A percentile compares a stretch with the other conserved stretches of the same genome.
Conservation (phyloP, 2,888 invertebrate species). For the Luperina nickerlii region DNA sequence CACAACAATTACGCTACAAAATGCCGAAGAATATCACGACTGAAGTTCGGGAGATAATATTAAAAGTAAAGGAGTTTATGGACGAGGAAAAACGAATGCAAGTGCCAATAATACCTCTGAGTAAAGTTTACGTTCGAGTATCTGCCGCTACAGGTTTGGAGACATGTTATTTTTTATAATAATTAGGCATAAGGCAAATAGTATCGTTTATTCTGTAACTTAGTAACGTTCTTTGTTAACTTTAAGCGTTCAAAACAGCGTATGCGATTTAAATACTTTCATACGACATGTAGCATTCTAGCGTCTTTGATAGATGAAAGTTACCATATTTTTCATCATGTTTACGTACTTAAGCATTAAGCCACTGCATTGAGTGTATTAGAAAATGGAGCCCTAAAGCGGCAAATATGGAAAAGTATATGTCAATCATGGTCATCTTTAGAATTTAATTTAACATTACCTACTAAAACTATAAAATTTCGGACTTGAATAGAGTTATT, state of each 20-base stretch:
- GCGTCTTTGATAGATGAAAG: constrained; percentile 12
- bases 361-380: background rate
- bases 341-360: background rate
- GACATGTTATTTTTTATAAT: constrained; percentile 23
- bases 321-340: background rate
- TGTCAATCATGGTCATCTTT: background rate
- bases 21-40: constrained; percentile 88
- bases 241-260: background rate
- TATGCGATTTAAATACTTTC: background rate
- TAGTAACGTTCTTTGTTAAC: background rate
- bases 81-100: constrained; percentile 89
- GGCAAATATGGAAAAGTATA: background rate
- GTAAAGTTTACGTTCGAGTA: constrained; percentile 87
- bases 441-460: background rate
- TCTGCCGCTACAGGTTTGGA: constrained; percentile 86
- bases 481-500: too few species aligned
- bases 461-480: background rate
- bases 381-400: background rate
- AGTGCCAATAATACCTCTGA: constrained; percentile 87
- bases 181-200: background rate
- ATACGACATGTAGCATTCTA: background rate
- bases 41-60: constrained; percentile 87
- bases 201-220: background rate
- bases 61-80: constrained; percentile 88
- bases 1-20: constrained; percentile 61